phyloP scores from a whole-genome alignment of 2,113 vertebrate genomes.

The Heliornis fulica region DNA sequence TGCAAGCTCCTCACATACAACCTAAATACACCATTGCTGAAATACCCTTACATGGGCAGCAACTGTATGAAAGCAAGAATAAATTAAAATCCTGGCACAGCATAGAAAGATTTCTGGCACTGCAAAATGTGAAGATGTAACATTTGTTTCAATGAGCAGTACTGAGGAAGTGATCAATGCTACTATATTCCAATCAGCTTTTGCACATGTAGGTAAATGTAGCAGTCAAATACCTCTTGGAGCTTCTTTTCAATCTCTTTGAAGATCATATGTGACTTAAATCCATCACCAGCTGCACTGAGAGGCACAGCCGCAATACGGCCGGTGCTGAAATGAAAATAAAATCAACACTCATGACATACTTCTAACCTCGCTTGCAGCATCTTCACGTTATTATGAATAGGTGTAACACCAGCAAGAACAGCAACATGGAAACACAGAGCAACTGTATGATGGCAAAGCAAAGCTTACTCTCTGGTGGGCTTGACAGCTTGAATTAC shows the following conservation, averaged over 20 bases:
- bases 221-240: constrained; percentile 78
- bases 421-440: background rate
- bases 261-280: constrained; percentile 86
- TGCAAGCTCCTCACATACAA: background rate
- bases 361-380: background rate
- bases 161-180: background rate
- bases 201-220: background rate
- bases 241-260: constrained; percentile 92
- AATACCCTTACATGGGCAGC: background rate
- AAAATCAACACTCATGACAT: background rate
- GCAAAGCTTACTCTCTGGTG: background rate
- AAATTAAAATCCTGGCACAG: background rate
- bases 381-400: background rate
- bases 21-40: background rate
- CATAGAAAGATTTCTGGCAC: background rate
- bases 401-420: background rate
- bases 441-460: background rate
- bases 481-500: background rate
- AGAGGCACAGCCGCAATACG: constrained; percentile 74
- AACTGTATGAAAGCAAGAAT: background rate
- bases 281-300: constrained; percentile 79
- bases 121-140: background rate
- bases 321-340: constrained; percentile 57
- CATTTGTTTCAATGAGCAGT: background rate
- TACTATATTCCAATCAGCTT: background rate